A percentile compares a stretch with the other conserved stretches of the same genome.
Evolutionary conservation across 2,113 vertebrate species (phyloP).

Genomic region (Brevimyrus niger): DNA sequence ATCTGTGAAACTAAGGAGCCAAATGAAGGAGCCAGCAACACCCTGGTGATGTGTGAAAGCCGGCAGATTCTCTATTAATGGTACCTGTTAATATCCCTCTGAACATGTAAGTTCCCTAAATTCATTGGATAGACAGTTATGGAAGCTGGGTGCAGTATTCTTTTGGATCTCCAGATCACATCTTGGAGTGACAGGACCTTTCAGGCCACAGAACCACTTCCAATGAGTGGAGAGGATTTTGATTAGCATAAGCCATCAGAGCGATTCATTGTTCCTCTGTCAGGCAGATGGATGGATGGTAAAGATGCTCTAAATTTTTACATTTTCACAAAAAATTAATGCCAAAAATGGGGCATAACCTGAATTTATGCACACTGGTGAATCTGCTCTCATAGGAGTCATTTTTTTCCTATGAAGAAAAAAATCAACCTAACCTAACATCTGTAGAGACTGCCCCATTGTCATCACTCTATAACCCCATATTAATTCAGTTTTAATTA

Average conservation of each 20-base stretch:
- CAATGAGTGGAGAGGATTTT: neutral
- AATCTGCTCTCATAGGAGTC: neutral
- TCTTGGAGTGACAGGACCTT: neutral
- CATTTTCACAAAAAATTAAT: neutral
- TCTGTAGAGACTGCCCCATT: neutral
- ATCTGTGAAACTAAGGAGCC: neutral
- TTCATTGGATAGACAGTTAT: neutral
- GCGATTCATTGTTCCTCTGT: neutral
- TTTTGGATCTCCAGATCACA: neutral
- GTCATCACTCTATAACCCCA: neutral
- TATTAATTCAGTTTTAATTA: constrained; percentile 57
- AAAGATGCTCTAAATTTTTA: neutral
- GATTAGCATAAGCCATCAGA: neutral
- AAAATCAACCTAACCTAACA: neutral
- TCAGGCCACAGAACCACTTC: neutral
- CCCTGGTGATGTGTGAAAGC: neutral
- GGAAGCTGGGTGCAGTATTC: neutral
- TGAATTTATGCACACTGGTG: neutral
- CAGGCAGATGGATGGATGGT: neutral
- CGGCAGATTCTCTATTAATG: neutral
- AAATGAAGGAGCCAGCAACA: neutral
- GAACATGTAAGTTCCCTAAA: neutral
- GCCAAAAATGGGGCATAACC: neutral
- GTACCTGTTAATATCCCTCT: neutral
- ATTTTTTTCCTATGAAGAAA: neutral